Evolutionary conservation across 2,888 invertebrate species (phyloP), one percentile per base, ranked within the genome.

Genomic region (Heliconius aoede): DNA sequence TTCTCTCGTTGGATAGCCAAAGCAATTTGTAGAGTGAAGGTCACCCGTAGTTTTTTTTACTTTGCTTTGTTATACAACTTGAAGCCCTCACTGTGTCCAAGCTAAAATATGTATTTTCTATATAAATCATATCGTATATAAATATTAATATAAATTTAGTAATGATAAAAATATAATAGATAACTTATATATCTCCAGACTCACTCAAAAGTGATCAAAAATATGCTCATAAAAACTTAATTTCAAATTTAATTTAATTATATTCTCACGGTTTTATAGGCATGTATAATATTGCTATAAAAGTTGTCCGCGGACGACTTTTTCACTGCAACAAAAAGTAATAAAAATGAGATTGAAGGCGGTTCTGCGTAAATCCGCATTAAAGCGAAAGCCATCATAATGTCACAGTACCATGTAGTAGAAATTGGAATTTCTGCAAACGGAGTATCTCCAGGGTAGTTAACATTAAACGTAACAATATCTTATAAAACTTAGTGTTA

Each of bases 351-450:
- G 78, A 79, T 79, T 74, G 77, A 76, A 79, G 62, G 62, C 72
- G 62, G 60, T 71, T 77, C 76, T 76, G 67, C 78, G 78, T 71
- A 76, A 79, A 79, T 78, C 78, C 79, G 69, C 73, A 74, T 80
- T 80, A 81, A 68, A 74, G 65, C 80, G 79, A 81, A 68, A 74
- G 65, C 80, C 72, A 75, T 78, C 79, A 78, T 77, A 81, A 80
- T 77, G 74, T 77, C 72, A 61, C 77, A 62, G 74, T 78, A 78
- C 78, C 74, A 72, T 79, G 79, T 78, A 78, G 76, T 78, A 76
- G 73, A 80, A 75, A 78, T 80, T 80, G 79, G 69, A 78, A 80
- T 76, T 76, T 32, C 69, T 55, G 32, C 24, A 18, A 55, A 55
- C 21, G n/a, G 30, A 55, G 55, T 55, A 32, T 21, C 13, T 32